A percentile compares a stretch with the other conserved stretches of the same genome.
These are phyloP conservation scores for Leptoteleia sp. DNA, from an alignment of 1,140 invertebrate species.

Conservation along the genomic window DNA sequence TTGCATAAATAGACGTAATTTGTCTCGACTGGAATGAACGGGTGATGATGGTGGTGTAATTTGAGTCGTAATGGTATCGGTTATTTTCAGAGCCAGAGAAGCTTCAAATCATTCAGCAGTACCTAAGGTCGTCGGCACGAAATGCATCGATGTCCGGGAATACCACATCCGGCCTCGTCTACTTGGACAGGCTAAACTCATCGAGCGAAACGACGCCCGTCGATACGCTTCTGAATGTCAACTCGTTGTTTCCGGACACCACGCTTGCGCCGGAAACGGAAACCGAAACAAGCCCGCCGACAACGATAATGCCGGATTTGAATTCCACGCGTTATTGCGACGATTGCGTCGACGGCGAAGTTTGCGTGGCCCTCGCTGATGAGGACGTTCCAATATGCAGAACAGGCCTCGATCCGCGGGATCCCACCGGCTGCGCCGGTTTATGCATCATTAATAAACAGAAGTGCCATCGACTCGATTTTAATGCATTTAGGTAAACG, in stretches of 20 bases:
- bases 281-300: constrained; percentile 44
- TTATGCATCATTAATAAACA: constrained; percentile 86
- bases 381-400: constrained; percentile 85
- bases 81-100: constrained; percentile 77
- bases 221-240: constrained; percentile 61
- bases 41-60: constrained; percentile 16
- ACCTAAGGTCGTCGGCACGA: constrained; percentile 73
- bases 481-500: constrained; percentile 80
- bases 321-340: constrained; percentile 77
- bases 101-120: constrained; percentile 78
- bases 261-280: constrained; percentile 59
- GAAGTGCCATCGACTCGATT: constrained; percentile 86
- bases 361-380: constrained; percentile 85
- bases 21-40: constrained; percentile 7
- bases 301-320: constrained; percentile 46
- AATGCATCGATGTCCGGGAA: constrained; percentile 64
- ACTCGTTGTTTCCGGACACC: constrained; percentile 46
- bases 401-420: constrained; percentile 82
- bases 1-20: no score
- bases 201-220: constrained; percentile 57
- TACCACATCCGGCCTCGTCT: constrained; percentile 45
- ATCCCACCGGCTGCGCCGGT: constrained; percentile 89
- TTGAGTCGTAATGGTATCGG: constrained; percentile 15
- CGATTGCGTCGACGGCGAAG: constrained; percentile 81
- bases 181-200: constrained; percentile 53